Evolutionary conservation across 1,140 invertebrate genomes (phyloP).

Genomic region (Drosophila baimaii): DNA sequence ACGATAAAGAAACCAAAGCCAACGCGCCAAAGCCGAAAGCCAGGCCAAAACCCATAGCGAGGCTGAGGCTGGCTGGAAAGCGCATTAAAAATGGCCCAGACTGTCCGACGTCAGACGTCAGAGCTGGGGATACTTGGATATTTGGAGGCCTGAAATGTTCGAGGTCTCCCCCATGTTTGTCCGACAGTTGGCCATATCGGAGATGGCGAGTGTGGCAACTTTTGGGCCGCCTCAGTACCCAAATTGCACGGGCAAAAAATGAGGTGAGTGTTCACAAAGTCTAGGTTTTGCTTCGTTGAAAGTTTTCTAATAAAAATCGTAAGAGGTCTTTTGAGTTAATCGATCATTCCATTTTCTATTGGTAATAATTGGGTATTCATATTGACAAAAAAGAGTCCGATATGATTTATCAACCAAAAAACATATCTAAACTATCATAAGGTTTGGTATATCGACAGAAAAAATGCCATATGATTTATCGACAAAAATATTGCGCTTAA

Average conservation of each 20-base stretch:
- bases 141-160: constrained; percentile 49
- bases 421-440: no score
- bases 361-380: no score
- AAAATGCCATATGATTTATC: no score
- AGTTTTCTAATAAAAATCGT: neutral
- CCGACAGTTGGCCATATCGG: constrained; percentile 70
- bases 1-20: constrained; percentile 45
- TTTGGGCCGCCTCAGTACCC: constrained; percentile 23
- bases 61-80: constrained; percentile 62
- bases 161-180: constrained; percentile 56
- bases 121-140: constrained; percentile 30
- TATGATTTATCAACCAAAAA: no score
- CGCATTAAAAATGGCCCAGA: constrained; percentile 76
- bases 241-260: constrained; percentile 22
- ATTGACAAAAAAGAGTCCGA: no score
- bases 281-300: no score
- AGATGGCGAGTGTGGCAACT: constrained; percentile 69
- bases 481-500: no score
- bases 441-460: no score
- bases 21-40: constrained; percentile 37
- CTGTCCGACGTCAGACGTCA: constrained; percentile 57
- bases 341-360: no score
- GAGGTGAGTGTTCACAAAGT: no score
- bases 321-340: neutral
- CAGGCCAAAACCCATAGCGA: constrained; percentile 6